A percentile compares a stretch with the other conserved stretches of the same genome.
phyloP scores from a whole-genome alignment of 2,888 invertebrate genomes.

The Clistopyga incitator region DNA sequence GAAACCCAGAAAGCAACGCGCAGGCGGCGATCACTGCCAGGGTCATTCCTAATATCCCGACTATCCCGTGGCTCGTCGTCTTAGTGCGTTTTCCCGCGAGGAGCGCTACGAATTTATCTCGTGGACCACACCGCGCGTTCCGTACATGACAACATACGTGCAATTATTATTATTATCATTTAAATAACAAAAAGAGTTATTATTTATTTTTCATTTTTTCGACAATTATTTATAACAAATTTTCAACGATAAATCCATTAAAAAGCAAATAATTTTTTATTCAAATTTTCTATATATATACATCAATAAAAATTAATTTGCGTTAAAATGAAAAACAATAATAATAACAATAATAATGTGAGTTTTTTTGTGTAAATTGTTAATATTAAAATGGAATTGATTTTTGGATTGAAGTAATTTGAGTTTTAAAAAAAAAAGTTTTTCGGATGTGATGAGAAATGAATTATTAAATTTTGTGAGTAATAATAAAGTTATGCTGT shows the following conservation, averaged over 20 bases:
- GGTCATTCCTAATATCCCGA: constrained; percentile 76
- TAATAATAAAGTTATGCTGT: background rate
- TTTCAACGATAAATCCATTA: too few species aligned
- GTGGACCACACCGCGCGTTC: constrained; percentile 30
- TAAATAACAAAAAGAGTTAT: too few species aligned
- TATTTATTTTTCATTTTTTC: too few species aligned
- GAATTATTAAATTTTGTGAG: background rate
- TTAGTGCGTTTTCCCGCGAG: constrained; percentile 66
- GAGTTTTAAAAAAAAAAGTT: too few species aligned
- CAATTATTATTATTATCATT: background rate
- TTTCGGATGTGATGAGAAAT: background rate
- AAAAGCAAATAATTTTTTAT: too few species aligned
- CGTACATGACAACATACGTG: background rate
- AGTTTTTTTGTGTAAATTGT: too few species aligned
- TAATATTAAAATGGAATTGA: background rate
- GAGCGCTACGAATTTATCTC: constrained; percentile 63
- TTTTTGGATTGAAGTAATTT: too few species aligned
- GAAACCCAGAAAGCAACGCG: constrained; percentile 76
- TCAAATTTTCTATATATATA: background rate
- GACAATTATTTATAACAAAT: too few species aligned
- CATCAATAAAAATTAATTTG: background rate
- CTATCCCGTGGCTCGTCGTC: constrained; percentile 58
- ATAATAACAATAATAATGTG: too few species aligned
- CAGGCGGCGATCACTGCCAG: constrained; percentile 84
- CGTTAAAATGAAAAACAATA: constrained; percentile 7